phyloP scores from a whole-genome alignment of 2,888 invertebrate genomes.

The Lottia gigantea region DNA sequence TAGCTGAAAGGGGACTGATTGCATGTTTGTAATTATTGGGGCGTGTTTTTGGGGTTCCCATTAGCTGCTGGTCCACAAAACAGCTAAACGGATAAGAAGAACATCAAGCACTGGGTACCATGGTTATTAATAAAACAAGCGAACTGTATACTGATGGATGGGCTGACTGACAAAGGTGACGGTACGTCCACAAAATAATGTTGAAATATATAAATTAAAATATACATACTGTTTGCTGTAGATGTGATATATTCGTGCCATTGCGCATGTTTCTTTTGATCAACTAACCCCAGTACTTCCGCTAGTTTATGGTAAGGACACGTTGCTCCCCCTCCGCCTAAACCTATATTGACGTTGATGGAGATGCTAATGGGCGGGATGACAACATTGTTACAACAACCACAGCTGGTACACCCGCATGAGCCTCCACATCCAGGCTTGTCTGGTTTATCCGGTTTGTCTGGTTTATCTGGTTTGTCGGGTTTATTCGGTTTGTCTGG shows the following conservation, averaged over 20 bases:
- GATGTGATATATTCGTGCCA: conserved; percentile 2
- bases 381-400: conserved; percentile 13
- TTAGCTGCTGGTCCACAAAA: too few species aligned
- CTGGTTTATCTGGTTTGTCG: conserved; percentile 10
- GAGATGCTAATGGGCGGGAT: conserved; percentile 15
- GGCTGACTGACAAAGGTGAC: too few species aligned
- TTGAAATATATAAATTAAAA: too few species aligned
- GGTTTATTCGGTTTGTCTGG: background rate
- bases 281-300: conserved; percentile 14
- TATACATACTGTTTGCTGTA: background rate
- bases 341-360: conserved; percentile 12
- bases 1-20: too few species aligned
- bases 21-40: too few species aligned
- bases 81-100: too few species aligned
- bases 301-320: conserved; percentile 19
- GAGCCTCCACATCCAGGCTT: conserved; percentile 3
- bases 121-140: too few species aligned
- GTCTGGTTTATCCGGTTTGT: conserved; percentile 10
- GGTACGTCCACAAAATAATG: too few species aligned
- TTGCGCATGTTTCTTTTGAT: conserved; percentile 8
- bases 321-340: background rate
- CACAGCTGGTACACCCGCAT: conserved; percentile 5
- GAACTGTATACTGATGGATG: too few species aligned
- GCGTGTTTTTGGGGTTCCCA: too few species aligned
- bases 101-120: too few species aligned